Base-by-base conservation (phyloP, 2,888 invertebrate genomes). In the Endomychus coccineus region DNA sequence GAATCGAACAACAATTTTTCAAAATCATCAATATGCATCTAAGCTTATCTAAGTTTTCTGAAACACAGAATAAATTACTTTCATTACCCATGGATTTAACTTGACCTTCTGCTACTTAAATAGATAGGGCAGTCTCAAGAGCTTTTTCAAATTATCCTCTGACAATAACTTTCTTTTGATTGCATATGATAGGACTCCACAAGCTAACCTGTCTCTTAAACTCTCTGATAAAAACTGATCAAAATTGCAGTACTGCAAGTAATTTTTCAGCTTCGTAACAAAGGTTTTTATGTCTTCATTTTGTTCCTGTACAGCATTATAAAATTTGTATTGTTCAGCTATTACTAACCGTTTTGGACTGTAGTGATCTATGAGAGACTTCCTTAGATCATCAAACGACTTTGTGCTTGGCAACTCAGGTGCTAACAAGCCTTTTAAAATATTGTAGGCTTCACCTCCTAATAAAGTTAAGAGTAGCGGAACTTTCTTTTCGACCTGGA, bases 211-310 rank as follows among this genome's bases (percentile, higher is more conserved):
- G 21, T 37, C 37, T 15, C 32, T 4, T 10, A 24, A 9, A 1
- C 46, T 48, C 16, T 50, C 41, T 5, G 48, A 44, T 13, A 49
- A 29, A 44, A 49, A 51, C 4, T 24, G 10, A 4, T 39, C 44
- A 30, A 51, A 53, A 6, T 49, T 30, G 39, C 54, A 53, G 1
- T 11, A 31, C 15, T 46, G 40, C 4, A 52, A 46, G 10, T 45
- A 14, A 2, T 32, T 40, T 28, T 45, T 49, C 9, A 55, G 15
- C 13, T 42, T 44, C 3, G 48, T 44, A 42, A 31, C 23, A 48
- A 44, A 27, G 36, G 16, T 5, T 37, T n/a, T 5, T 3, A 37
- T 19, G 11, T 17, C n/a, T 19, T 37, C 29, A n/a, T 24, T 13
- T 15, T 11, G 10, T 34, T 44, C 42, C 33, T 51, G 50, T 11